Base-by-base conservation (phyloP, 2,113 vertebrate species). In the Leiothrix lutea region DNA sequence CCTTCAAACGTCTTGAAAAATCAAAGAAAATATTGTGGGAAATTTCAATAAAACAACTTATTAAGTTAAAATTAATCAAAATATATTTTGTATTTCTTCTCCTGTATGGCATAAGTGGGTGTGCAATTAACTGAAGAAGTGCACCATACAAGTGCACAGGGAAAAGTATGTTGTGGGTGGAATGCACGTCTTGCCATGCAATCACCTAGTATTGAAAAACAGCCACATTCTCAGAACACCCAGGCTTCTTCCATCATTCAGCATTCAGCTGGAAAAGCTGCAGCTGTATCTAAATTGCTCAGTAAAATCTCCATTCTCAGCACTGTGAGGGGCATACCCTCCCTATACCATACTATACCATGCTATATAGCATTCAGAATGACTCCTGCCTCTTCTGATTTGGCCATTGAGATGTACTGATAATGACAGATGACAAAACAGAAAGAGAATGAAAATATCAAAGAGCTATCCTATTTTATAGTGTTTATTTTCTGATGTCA, bases 151-250 rank as follows among this genome's bases (percentile, higher is more conserved):
- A 95, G 51, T 35, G 35, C 56, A 66, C 47, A 86, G 77, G 86
- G 73, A 90, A 88, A 88, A 81, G 22, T n/a, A 67, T 50, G 20
- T 81, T 83, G 90, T 85, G 92, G 75, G 91, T 82, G 77, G 79
- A 94, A 94, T 69, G 64, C 24, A 54, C 35, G 42, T 88, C 91
- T 93, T 95, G 58, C 69, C 85, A 56, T 47, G 71, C 88, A 97
- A 96, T 97, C 94, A 96, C 88, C 80, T 94, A 81, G 65, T 92
- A 97, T 94, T 97, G 94, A 97, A 93, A 96, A 88, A 33, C 6
- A 4, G 16, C 17, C 1, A 0, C 8, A 2, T 86, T 95, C 89
- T 86, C 54, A 78, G 67, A 95, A 83, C 60, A 74, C 33, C 42
- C 38, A 64, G 53, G 29, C 72, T 93, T 77, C 92, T 83, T 93